Evolutionary conservation across 2,797 vertebrate species (phyloP).

Genomic region (Lutjanus campechanus): DNA sequence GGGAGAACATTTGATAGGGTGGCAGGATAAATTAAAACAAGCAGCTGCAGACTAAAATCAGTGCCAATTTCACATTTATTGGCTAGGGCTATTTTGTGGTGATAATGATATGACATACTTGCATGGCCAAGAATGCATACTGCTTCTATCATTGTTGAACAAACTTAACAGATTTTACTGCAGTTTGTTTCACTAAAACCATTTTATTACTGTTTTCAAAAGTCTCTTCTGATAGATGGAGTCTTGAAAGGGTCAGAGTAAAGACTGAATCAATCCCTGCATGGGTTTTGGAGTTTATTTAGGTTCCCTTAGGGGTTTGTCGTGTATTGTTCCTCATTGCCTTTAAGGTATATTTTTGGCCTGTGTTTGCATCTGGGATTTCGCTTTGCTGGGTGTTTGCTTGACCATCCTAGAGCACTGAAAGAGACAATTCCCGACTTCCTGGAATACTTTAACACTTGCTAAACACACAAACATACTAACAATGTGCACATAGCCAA

Average conservation of each 20-base stretch:
- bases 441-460: constrained; percentile 72
- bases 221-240: neutral
- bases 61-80: constrained; percentile 42
- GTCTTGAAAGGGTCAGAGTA: constrained; percentile 6
- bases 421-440: constrained; percentile 77
- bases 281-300: constrained; percentile 58
- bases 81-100: constrained; percentile 26
- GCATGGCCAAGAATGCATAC: constrained; percentile 12
- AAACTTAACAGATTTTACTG: neutral
- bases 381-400: constrained; percentile 67
- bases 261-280: constrained; percentile 8
- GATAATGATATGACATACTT: constrained; percentile 27
- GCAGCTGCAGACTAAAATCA: constrained; percentile 56
- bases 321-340: constrained; percentile 73
- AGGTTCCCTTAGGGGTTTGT: constrained; percentile 55
- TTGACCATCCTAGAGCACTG: constrained; percentile 55
- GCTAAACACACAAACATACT: constrained; percentile 70
- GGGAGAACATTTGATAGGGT: constrained; percentile 34
- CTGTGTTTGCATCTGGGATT: constrained; percentile 65
- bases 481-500: constrained; percentile 49
- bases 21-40: constrained; percentile 46
- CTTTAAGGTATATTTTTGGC: constrained; percentile 79
- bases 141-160: constrained; percentile 4
- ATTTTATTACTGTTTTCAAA: constrained; percentile 3
- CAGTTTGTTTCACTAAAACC: neutral